Conservation (phyloP, 92 coral and sea anemone species). For the Parazoanthus swiftii region DNA sequence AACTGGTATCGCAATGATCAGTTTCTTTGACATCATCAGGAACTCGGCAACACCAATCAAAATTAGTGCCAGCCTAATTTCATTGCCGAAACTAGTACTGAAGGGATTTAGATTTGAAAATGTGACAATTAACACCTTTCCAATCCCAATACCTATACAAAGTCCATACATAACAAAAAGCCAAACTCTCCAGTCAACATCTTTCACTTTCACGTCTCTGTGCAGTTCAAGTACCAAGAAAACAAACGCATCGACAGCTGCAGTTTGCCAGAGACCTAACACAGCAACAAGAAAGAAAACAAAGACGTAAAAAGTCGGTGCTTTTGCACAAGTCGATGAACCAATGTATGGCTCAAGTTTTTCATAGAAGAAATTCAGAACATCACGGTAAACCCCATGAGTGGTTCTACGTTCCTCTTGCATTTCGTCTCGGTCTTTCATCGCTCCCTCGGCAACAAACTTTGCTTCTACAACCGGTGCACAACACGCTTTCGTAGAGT, state of each 20-base stretch:
- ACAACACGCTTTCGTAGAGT: not conserved
- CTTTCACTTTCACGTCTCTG: slow-evolving; percentile 1
- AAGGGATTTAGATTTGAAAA: not conserved
- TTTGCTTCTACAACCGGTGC: slow-evolving; percentile 7
- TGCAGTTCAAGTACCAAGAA: not conserved
- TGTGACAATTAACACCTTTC: not conserved
- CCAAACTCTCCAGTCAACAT: not conserved
- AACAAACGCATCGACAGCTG: not conserved
- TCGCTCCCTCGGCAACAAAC: not conserved
- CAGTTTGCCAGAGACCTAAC: not conserved
- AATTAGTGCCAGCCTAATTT: not conserved
- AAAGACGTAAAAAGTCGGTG: not conserved
- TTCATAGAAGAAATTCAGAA: not conserved
- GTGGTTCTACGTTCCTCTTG: not conserved
- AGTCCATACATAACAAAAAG: not conserved
- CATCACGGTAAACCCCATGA: not conserved
- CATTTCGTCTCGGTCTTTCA: slow-evolving; percentile 9
- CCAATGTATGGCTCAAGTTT: not conserved
- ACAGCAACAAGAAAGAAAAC: not conserved
- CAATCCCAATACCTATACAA: not conserved
- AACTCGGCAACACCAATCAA: not conserved
- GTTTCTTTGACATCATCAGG: not conserved
- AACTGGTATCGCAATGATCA: not conserved
- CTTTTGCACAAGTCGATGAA: no score
- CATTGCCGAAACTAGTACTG: not conserved